Evolutionary conservation across 2,113 vertebrate genomes (phyloP).

Genomic region (Semnopithecus entellus): DNA sequence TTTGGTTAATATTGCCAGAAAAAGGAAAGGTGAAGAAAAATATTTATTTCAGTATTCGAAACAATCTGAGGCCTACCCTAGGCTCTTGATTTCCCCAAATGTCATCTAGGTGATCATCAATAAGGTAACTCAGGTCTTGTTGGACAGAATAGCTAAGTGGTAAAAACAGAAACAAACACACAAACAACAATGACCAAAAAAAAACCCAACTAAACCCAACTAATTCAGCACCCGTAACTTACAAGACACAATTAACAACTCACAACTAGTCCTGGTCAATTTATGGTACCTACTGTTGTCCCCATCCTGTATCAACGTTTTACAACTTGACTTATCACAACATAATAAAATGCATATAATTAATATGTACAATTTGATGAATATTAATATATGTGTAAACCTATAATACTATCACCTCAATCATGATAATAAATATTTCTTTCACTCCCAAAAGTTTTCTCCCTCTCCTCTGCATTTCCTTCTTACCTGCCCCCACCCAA

Average conservation of each 20-base stretch:
- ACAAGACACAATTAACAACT: too few species aligned
- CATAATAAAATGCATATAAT: neutral
- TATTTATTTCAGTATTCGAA: too few species aligned
- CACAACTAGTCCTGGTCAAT: neutral
- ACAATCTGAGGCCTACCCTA: neutral
- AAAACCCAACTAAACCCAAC: neutral
- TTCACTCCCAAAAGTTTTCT: neutral
- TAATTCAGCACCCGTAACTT: neutral
- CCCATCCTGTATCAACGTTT: too few species aligned
- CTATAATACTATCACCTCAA: neutral
- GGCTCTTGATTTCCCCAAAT: neutral
- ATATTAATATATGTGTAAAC: neutral
- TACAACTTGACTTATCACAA: neutral
- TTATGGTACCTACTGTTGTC: neutral
- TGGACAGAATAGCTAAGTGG: neutral
- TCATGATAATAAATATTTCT: neutral
- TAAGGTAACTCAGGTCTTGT: neutral
- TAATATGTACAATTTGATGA: neutral
- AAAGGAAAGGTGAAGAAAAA: neutral
- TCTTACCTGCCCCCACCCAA: fast-evolving
- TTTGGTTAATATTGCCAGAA: neutral
- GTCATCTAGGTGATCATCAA: neutral
- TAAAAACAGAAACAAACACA: neutral
- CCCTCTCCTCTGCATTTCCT: neutral
- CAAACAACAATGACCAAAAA: too few species aligned